phyloP scores from a whole-genome alignment of 1,140 invertebrate species.

The Leptinotarsa texana region DNA sequence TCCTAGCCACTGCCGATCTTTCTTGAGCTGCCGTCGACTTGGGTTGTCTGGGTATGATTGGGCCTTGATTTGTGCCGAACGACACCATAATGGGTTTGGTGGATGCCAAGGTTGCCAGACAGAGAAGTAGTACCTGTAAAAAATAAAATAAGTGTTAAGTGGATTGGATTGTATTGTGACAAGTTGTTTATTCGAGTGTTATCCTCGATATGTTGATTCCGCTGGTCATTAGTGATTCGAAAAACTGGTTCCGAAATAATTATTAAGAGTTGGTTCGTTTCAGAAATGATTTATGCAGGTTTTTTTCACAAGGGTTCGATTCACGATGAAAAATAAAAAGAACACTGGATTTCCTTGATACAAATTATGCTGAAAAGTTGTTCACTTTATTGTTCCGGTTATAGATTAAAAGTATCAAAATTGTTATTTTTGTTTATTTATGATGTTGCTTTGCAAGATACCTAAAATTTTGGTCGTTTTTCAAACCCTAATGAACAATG shows the following conservation, averaged over 20 bases:
- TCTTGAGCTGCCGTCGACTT: conserved; percentile 35
- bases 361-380: too few relatives aligned
- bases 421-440: too few relatives aligned
- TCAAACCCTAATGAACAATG: too few relatives aligned
- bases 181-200: neutral
- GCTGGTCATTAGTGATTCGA: neutral
- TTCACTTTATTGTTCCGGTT: too few relatives aligned
- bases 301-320: neutral
- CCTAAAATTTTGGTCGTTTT: too few relatives aligned
- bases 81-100: conserved; percentile 50
- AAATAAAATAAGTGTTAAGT: conserved; percentile 23
- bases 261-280: neutral
- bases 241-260: neutral
- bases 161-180: neutral
- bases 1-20: conserved; percentile 30
- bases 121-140: conserved; percentile 32
- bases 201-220: neutral
- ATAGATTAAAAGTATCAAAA: too few relatives aligned
- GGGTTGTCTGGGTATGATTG: conserved; percentile 43
- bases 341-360: neutral
- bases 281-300: neutral
- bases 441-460: too few relatives aligned
- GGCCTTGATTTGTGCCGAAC: conserved; percentile 49
- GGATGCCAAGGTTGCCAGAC: conserved; percentile 32
- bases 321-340: neutral